Base-by-base conservation (phyloP, 2,113 vertebrate species). In the Oreotragus oreotragus region DNA sequence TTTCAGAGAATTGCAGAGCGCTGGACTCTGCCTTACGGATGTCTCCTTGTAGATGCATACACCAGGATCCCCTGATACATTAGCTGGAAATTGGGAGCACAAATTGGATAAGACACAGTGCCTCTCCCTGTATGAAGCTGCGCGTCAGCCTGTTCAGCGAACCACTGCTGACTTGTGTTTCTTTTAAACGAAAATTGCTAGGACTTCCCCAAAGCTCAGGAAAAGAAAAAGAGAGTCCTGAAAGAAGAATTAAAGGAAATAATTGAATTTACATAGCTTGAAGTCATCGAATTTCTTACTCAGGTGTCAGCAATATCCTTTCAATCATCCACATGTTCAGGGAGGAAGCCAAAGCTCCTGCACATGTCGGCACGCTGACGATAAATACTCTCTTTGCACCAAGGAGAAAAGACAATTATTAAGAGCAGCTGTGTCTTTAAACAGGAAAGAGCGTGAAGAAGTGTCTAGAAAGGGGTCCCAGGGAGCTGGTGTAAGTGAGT, bases 61-160 rank as follows among this genome's bases (percentile, higher is more conserved):
- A 92, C 98, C 94, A 94, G 25, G 73, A 85, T 97, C 88, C 96
- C 97, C 77, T 97, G 98, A 96, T 96, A 98, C 81, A 91, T 98
- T 97, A 97, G 53, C 88, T 96, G 57, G 79, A 66, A 98, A 97
- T 95, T 88, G 98, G 96, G 95, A 97, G 89, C 94, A 94, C 97
- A 98, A 98, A 98, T 98, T 62, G 98, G 81, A 98, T 98, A 98
- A 97, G 97, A 96, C 88, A 87, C 93, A 97, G 84, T 14, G 70
- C 95, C 97, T 98, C 97, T 97, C 83, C 86, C 96, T 84, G 83
- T 93, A 91, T 97, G 97, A 98, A 98, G 98, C 95, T 97, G 70
- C 2, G 7, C 94, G 94, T 98, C 97, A 98, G 91, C 92, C 95
- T 97, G 94, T 97, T 98, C 96, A 90, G 88, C 83, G 92, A 98